Evolutionary conservation across 64 coral and sea anemone species (phyloP).

Genomic region (Stichodactyla mertensii): DNA sequence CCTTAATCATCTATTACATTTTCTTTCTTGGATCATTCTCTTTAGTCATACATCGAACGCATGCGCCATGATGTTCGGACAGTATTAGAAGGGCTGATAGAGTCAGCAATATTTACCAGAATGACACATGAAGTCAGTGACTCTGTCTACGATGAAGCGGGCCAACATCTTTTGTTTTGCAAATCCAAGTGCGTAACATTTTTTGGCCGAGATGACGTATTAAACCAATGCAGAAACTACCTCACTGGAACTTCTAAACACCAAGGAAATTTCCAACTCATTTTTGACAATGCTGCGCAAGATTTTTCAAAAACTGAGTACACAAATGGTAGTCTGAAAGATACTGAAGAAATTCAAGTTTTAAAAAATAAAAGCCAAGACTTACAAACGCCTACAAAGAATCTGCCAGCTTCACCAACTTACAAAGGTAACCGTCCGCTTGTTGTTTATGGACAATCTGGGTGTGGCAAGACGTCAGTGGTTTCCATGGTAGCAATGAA

Average conservation of each 20-base stretch:
- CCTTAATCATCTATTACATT: no score
- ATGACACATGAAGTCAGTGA: constrained; percentile 42
- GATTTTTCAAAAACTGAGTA: not conserved
- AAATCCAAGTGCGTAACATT: constrained; percentile 83
- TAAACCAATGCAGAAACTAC: constrained; percentile 31
- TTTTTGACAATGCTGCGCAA: not conserved
- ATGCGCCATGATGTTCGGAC: not conserved
- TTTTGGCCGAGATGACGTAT: constrained; percentile 59
- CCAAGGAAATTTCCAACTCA: not conserved
- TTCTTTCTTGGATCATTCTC: not conserved
- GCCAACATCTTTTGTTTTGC: constrained; percentile 82
- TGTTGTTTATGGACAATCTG: constrained; percentile 65
- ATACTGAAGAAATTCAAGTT: constrained; percentile 20
- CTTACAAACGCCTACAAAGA: constrained; percentile 18
- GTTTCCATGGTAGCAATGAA: constrained; percentile 68
- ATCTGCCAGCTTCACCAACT: not conserved
- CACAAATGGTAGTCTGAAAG: not conserved
- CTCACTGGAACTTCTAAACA: not conserved
- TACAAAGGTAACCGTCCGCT: constrained; percentile 8
- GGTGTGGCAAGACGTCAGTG: constrained; percentile 75
- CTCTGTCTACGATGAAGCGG: constrained; percentile 60
- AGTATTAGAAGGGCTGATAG: constrained; percentile 1
- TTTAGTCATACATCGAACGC: not conserved
- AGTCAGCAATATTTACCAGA: not conserved
- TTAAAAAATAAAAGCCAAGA: constrained; percentile 31